Percentiles rank a stretch among this genome's conserved stretches.
phyloP scores from a whole-genome alignment of 2,888 invertebrate genomes.

The Mechanitis messenoides region DNA sequence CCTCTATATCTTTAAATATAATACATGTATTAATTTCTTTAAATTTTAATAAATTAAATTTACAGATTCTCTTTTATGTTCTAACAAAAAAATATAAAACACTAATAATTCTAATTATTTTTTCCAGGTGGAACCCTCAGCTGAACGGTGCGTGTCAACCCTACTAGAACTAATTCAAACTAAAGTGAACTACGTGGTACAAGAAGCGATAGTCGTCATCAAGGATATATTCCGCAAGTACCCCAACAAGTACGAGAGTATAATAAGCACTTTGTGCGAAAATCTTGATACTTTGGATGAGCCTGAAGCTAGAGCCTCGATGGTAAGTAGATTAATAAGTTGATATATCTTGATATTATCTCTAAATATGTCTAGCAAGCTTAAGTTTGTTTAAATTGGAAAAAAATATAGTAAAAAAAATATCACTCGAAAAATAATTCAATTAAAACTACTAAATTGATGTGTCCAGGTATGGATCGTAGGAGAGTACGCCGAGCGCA shows the following conservation, averaged over 20 bases:
- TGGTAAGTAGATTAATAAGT: slow-evolving; percentile 76
- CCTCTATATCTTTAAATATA: too few species aligned
- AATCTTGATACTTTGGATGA: slow-evolving; percentile 99
- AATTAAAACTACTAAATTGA: too few species aligned
- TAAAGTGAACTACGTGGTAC: slow-evolving; percentile 99
- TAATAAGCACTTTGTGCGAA: slow-evolving; percentile 98
- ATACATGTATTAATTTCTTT: too few species aligned
- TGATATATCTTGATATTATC: neutral
- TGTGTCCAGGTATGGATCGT: slow-evolving; percentile 84
- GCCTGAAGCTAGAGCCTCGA: slow-evolving; percentile 98
- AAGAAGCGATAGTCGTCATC: slow-evolving; percentile 99
- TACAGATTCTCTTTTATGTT: too few species aligned
- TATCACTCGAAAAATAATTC: too few species aligned
- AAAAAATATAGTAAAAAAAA: too few species aligned
- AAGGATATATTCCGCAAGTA: slow-evolving; percentile 98
- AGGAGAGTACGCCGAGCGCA: slow-evolving; percentile 99
- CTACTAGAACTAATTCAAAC: slow-evolving; percentile 98
- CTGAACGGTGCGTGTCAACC: slow-evolving; percentile 98
- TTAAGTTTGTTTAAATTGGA: too few species aligned
- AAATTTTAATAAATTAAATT: too few species aligned
- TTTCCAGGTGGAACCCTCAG: slow-evolving; percentile 89
- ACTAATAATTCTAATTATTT: neutral
- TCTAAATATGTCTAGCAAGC: neutral
- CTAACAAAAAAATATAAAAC: too few species aligned
- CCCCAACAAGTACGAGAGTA: slow-evolving; percentile 99